phyloP scores from a whole-genome alignment of 2,113 vertebrate species.

The Marmota flaviventris region DNA sequence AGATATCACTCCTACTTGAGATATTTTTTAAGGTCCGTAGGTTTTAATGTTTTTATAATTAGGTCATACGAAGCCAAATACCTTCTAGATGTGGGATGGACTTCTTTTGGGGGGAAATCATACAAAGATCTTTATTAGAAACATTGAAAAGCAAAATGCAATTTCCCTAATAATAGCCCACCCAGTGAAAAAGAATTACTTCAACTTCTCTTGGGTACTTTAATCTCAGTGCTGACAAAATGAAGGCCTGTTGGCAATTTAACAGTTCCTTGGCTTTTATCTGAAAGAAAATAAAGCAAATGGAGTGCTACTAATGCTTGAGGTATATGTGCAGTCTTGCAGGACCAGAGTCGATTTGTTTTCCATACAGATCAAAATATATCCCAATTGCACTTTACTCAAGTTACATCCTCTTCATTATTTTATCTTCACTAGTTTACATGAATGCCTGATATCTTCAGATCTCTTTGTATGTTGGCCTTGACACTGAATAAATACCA shows the following conservation, averaged over 20 bases:
- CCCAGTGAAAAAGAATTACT: conserved; percentile 30
- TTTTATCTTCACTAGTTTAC: conserved; percentile 51
- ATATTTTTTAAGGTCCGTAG: background rate
- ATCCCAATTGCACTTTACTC: conserved; percentile 33
- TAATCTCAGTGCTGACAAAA: conserved; percentile 65
- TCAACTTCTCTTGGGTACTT: conserved; percentile 66
- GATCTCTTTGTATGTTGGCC: conserved; percentile 5
- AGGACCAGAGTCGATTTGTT: conserved; percentile 50
- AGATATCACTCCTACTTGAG: conserved; percentile 21
- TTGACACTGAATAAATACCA: conserved; percentile 44
- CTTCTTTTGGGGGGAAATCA: conserved; percentile 15
- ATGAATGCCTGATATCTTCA: background rate
- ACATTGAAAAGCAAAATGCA: conserved; percentile 48
- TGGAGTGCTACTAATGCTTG: conserved; percentile 13
- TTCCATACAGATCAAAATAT: conserved; percentile 58
- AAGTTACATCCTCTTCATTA: conserved; percentile 18
- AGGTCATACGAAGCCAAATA: conserved; percentile 33
- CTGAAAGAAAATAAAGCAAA: conserved; percentile 54
- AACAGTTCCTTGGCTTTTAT: conserved; percentile 66
- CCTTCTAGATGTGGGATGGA: background rate
- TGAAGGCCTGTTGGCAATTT: conserved; percentile 63
- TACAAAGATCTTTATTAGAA: conserved; percentile 48
- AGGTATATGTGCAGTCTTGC: conserved; percentile 46
- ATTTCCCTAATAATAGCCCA: conserved; percentile 34
- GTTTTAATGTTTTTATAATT: conserved; percentile 40